Evolutionary conservation across 2,888 invertebrate species (phyloP), one percentile per base, ranked within the genome.

Genomic region (Campaea margaritaria): DNA sequence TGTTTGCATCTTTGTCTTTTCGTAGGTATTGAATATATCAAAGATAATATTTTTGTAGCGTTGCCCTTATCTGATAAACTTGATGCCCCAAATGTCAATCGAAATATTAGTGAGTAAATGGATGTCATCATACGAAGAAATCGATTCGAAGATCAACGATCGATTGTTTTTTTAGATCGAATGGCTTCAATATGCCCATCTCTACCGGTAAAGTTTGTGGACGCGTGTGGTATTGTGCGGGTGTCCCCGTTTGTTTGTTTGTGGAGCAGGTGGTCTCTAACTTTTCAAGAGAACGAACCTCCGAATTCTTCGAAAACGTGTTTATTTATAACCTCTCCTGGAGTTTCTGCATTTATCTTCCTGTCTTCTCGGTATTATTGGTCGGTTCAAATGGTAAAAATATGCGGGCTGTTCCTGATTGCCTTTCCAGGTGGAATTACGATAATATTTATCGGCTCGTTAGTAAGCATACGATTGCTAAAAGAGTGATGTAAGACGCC

Each of bases 261-360:
- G 72, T 70, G 64, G 69, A 69, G 70, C 71, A 75, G 74, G 74
- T 77, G 71, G 62, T 64, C 57, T 38, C 52, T 39, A 69, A 70
- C 65, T 65, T 69, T 70, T 39, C 54, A 65, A 67, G 64, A 65
- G 61, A 64, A 64, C 54, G 61, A 64, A 64, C 54, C 64, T 64
- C 65, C 53, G 57, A 64, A 68, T 66, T 68, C 67, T 69, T 69
- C 70, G 73, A 74, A 69, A 65, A 67, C 71, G 72, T 73, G 70
- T 75, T 75, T 74, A 70, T 73, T 70, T 69, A 67, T 64, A 55
- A 56, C 62, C 57, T 53, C 59, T 39, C 12, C 16, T 42, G 44
- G 55, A 54, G 57, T 66, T 62, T 50, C 53, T 58, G 44, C 42
- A 64, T 61, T 68, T 65, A 64, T 64, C 59, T 54, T 57, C 67